A percentile compares a stretch with the other conserved stretches of the same genome.
Evolutionary conservation across 2,113 vertebrate genomes (phyloP).

Genomic region (Petromus typicus): DNA sequence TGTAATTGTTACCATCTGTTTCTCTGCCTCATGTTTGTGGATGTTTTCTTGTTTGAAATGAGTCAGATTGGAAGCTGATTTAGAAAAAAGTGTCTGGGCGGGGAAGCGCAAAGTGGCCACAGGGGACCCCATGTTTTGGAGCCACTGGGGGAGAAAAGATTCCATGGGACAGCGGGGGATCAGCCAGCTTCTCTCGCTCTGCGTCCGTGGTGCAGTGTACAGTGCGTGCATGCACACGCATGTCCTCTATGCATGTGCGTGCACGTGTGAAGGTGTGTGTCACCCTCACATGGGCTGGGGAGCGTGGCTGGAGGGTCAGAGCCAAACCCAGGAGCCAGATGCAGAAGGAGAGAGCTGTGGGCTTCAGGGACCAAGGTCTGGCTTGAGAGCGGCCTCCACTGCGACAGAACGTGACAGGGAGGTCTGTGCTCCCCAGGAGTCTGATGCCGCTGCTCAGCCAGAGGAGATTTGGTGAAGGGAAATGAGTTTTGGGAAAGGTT

Average conservation of each 20-base stretch:
- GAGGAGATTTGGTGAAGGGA: background rate
- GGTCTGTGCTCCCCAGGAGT: background rate
- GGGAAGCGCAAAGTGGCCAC: constrained; percentile 78
- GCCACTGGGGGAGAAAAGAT: background rate
- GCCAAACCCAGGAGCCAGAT: too few relatives aligned
- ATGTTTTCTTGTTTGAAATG: constrained; percentile 85
- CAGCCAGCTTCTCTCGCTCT: background rate
- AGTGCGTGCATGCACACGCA: accelerated
- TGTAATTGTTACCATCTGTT: constrained; percentile 88
- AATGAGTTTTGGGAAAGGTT: background rate
- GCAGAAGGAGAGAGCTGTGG: background rate
- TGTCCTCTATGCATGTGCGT: too few relatives aligned
- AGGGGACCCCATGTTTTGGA: constrained; percentile 70
- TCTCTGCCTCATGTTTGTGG: constrained; percentile 85
- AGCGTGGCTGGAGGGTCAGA: background rate
- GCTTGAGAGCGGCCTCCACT: background rate
- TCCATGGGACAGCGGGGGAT: background rate
- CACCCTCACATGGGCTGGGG: accelerated
- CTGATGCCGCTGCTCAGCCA: accelerated
- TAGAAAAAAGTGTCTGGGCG: constrained; percentile 82
- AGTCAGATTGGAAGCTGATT: constrained; percentile 86
- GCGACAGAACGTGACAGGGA: too few relatives aligned
- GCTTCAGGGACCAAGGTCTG: background rate
- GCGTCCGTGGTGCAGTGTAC: background rate
- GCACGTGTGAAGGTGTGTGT: too few relatives aligned